phyloP scores from a whole-genome alignment of 2,113 vertebrate species.

The Burhinus bistriatus region DNA sequence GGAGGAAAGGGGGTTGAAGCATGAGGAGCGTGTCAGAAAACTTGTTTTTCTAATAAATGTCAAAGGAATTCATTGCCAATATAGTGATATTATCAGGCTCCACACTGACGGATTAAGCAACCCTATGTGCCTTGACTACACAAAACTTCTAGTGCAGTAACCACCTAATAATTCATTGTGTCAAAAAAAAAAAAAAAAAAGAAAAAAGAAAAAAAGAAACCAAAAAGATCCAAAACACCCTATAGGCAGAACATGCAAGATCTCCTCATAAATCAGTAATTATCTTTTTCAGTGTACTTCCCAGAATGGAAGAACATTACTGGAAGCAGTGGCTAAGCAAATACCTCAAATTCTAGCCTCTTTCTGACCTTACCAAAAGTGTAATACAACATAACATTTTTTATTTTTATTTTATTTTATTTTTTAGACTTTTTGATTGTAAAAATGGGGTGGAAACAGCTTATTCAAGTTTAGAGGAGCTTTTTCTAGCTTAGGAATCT shows the following conservation, averaged over 20 bases:
- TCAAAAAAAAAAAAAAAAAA: not conserved
- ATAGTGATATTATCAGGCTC: not conserved
- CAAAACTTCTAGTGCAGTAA: not conserved
- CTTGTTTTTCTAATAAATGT: not conserved
- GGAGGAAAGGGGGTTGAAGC: not conserved
- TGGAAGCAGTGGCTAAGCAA: not conserved
- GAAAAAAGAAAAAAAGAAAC: not conserved
- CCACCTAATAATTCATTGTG: conserved; percentile 2
- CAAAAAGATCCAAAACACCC: not conserved
- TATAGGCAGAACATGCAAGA: conserved; percentile 14
- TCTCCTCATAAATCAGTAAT: not conserved
- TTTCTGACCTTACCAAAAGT: not conserved
- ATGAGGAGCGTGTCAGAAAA: not conserved
- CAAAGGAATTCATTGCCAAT: not conserved
- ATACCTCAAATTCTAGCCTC: not conserved
- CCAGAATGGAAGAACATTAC: not conserved
- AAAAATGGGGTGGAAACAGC: not conserved
- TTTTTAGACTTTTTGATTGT: not conserved
- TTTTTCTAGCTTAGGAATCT: not conserved
- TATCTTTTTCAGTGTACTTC: not conserved
- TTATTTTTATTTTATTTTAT: not conserved
- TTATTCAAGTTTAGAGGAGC: not conserved
- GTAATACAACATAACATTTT: not conserved
- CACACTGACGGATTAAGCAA: not conserved
- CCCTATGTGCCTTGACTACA: not conserved